Evolutionary conservation across 2,113 vertebrate species (phyloP), one percentile per base, ranked within the genome.

Genomic region (Conger conger): DNA sequence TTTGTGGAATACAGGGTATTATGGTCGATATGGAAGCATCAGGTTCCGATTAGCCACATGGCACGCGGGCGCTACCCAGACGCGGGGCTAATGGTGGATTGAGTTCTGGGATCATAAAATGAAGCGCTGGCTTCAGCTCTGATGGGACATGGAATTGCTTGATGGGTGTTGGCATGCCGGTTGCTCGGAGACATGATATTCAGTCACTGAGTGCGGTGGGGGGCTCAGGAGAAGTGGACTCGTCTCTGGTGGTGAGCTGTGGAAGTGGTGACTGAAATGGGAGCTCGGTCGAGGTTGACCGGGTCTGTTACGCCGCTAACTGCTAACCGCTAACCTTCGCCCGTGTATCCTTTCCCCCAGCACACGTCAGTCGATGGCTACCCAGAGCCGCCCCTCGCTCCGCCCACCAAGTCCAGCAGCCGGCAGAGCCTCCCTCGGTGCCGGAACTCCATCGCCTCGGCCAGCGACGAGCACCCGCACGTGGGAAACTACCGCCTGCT

Each of bases 401-500:
- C 96, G 42, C 96, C 97, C 0, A 93, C 97, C 82, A 98, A 99
- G 89, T 96, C 97, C 0, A 96, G 95, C 30, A 98, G 98, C 93
- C 96, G 98, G 82, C 98, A 98, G 90, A 98, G 96, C 88, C 93
- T 98, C 85, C 96, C 98, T 0, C 93, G 98, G 86, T 97, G 97
- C 54, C 95, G 97, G 88, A 99, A 97, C 90, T 99, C 97, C 82
- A 94, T 98, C 84, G 96, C 97, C 0, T 97, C 97, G 54, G 93
- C 94, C 23, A 91, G 96, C 0, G 95, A 98, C 57, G 96, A 99
- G 86, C 98, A 97, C 83, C 97, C 97, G 83, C 97, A 98, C 87
- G 95, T 99, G 84, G 98, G 98, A 87, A 99, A 97, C 90, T 99
- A 99, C 63, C 97, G 97, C 87, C 95, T 99, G 88, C 96, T 99